Percentiles rank a stretch among this genome's conserved stretches.
These are phyloP conservation scores for Furcifer pardalis DNA, from an alignment of 2,797 vertebrate species.

Conservation along the genomic window DNA sequence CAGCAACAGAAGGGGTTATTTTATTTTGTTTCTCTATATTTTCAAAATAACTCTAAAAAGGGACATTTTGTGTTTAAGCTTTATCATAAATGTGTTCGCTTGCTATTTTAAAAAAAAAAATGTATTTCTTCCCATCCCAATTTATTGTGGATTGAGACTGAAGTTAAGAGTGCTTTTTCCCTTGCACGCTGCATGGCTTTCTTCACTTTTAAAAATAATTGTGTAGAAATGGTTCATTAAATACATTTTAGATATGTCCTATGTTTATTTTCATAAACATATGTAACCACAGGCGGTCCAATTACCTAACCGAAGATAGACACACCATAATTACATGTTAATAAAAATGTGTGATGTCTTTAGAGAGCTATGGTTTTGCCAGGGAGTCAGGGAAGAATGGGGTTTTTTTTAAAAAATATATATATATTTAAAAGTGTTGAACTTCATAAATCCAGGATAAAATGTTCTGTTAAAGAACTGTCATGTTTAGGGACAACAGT, in stretches of 20 bases:
- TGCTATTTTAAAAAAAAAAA: constrained; percentile 7
- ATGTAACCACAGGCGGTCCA: neutral
- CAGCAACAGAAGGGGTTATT: neutral
- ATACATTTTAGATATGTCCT: neutral
- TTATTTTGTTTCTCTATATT: rapidly evolving
- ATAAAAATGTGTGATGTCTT: neutral
- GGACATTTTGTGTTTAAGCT: neutral
- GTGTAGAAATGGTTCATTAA: neutral
- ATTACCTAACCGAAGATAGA: neutral
- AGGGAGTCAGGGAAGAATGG: neutral
- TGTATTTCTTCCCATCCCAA: neutral
- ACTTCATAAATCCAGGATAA: neutral
- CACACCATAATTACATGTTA: neutral
- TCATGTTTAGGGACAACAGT: neutral
- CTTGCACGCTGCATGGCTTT: neutral
- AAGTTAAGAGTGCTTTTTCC: neutral
- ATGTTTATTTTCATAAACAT: neutral
- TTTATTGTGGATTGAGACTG: neutral
- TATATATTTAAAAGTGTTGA: neutral
- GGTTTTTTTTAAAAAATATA: neutral
- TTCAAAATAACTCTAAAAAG: constrained; percentile 20
- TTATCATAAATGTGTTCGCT: neutral
- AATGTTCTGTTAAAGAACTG: neutral
- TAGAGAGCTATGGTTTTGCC: neutral
- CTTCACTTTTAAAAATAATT: neutral